phyloP scores from a whole-genome alignment of 2,888 invertebrate species.

The Aphelenchoides bicaudatus region DNA sequence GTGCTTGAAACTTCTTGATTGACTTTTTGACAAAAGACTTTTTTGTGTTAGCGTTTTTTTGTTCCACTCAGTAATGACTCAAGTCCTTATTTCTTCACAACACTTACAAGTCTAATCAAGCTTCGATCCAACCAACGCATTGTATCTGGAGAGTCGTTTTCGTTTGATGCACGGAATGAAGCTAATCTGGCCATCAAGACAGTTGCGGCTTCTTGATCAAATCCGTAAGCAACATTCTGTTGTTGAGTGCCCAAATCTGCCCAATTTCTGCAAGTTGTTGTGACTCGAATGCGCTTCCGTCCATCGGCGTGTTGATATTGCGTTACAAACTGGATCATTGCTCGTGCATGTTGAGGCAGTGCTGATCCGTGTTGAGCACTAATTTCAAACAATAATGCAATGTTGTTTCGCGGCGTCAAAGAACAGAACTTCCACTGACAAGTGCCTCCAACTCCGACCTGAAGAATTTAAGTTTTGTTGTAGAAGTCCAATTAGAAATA shows the following conservation, averaged over 20 bases:
- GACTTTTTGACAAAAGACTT: too few species aligned
- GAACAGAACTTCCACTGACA: conserved; percentile 98
- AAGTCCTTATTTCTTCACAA: neutral
- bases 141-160: conserved; percentile 86
- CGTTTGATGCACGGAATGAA: conserved; percentile 78
- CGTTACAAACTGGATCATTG: conserved; percentile 94
- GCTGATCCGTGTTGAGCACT: conserved; percentile 87
- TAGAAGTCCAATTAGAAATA: too few species aligned
- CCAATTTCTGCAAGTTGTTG: conserved; percentile 94
- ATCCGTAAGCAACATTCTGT: conserved; percentile 64
- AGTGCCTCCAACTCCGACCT: conserved; percentile 92
- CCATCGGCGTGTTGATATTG: conserved; percentile 97
- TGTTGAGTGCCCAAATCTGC: conserved; percentile 74
- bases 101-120: conserved; percentile 81
- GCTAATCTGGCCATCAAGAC: conserved; percentile 95
- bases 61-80: neutral
- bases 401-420: conserved; percentile 83
- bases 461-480: too few species aligned
- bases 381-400: conserved; percentile 93
- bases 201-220: conserved; percentile 84
- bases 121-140: conserved; percentile 96
- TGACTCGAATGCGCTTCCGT: conserved; percentile 86
- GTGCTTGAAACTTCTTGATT: too few species aligned
- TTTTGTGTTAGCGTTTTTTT: too few species aligned
- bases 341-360: conserved; percentile 76